Evolutionary conservation across 92 coral and sea anemone genomes (phyloP), one percentile per base, ranked within the genome.

Genomic region (Isaurus tuberculatus): DNA sequence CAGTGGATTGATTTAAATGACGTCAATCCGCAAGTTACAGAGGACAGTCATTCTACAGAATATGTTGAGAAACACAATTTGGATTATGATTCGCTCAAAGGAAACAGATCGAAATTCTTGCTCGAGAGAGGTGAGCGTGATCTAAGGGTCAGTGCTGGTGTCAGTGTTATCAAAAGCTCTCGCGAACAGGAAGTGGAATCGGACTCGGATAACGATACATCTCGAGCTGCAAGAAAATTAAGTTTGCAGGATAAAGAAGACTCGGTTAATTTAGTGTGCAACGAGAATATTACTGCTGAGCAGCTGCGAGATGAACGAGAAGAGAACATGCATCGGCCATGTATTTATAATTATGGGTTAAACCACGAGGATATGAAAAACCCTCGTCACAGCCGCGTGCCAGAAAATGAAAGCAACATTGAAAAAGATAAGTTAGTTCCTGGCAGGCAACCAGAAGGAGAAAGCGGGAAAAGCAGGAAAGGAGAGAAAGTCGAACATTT

Each of bases 1-100:
- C 88, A 83, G 26, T 93, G 97, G 97, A 91, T 90, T 85, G 90
- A 90, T 78, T 83, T 92, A 75, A 86, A 80, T 73, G 81, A 77
- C 86, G 91, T 84, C 29, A 88, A 88, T 88, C 86, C 91, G 82
- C 82, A 60, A 32, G 81, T 72, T 36, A 53, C 88, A 28, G 85
- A 75, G 75, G 23, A 72, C 61, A 44, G 53, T 20, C 73, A 79
- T 77, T 58, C 80, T 51, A 19, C 82, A 0, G 82, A 77, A 1
- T 77, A 58, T 33, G 4, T 58, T 11, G 82, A 77, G 53, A 60
- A 58, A 29, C 82, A 77, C 4, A 51, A 57, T 25, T 77, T 77
- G 82, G 82, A 58, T 26, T 55, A 77, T 36, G 53, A 64, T 70
- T 57, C 82, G 32, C 20, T 58, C 10, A 60, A 77, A 19, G 70